Evolutionary conservation across 2,113 vertebrate species (phyloP).

Genomic region (Phalacrocorax aristotelis): DNA sequence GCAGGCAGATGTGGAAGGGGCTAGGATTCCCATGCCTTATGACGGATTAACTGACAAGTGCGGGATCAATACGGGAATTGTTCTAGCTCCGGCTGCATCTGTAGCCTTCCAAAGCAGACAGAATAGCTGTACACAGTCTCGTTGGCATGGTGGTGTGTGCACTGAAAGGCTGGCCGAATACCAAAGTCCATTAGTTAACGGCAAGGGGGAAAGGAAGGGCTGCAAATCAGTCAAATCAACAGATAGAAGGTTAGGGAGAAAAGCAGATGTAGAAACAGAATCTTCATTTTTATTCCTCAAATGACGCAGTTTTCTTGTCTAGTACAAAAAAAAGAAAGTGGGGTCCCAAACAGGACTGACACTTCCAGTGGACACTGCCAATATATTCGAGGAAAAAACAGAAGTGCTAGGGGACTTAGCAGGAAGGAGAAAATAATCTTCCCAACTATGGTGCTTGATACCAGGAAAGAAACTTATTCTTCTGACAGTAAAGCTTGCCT

Average conservation of each 20-base stretch:
- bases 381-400: neutral
- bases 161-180: slow-evolving; percentile 54
- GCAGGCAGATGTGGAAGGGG: slow-evolving; percentile 73
- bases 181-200: slow-evolving; percentile 50
- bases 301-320: neutral
- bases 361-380: neutral
- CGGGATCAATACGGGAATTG: slow-evolving; percentile 64
- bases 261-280: slow-evolving; percentile 19
- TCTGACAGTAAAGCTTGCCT: neutral
- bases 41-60: slow-evolving; percentile 70
- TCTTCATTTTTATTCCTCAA: slow-evolving; percentile 15
- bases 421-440: neutral
- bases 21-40: slow-evolving; percentile 74
- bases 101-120: slow-evolving; percentile 35
- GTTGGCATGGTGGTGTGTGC: slow-evolving; percentile 29
- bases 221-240: slow-evolving; percentile 36
- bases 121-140: slow-evolving; percentile 47
- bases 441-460: neutral
- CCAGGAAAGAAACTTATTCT: neutral
- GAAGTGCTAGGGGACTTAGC: neutral
- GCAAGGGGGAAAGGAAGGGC: slow-evolving; percentile 9
- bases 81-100: slow-evolving; percentile 58
- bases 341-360: neutral
- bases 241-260: slow-evolving; percentile 39
- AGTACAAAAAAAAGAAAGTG: neutral